Base-by-base conservation (phyloP, 2,113 vertebrate species). In the Notarius lentiginosus region DNA sequence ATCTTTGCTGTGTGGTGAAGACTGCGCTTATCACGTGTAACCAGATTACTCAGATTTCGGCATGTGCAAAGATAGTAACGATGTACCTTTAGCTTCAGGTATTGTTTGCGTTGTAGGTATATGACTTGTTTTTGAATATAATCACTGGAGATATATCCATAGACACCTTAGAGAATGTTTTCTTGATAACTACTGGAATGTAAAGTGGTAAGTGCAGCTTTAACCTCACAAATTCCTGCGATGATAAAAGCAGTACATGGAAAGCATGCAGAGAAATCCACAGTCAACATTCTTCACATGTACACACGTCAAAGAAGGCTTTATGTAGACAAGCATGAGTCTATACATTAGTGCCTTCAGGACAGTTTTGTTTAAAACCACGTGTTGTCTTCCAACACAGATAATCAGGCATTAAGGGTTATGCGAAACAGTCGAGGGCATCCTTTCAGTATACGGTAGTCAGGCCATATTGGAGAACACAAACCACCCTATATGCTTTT, bases 141-240 rank as follows among this genome's bases (percentile, higher is more conserved):
- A 65, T 7, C 8, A 7, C 20, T 22, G 20, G 18, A 7, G 60
- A 20, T 11, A 61, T 27, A 41, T 30, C 1, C 68, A 73, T 7
- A 34, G 30, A 47, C 63, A 2, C 51, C 20, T 49, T 76, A 47
- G 18, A 51, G 47, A 7, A 4, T 53, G 41, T n/a, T n/a, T 77
- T n/a, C n/a, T 55, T 53, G 47, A 51, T 76, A 11, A 51, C 24
- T 76, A 24, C 72, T 76, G 41, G 20, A 76, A 10, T 4, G 20
- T 53, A 24, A n/a, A 14, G 75, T 77, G 75, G 53, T 2, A 22
- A 22, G 8, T 49, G 47, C 7, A 11, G 18, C 10, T 27, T n/a
- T 79, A 79, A 30, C 49, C 22, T 77, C 75, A 53, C 5, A 56
- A 55, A 79, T 79, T 79, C 70, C 70, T 73, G 34, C 68, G 20